Conservation (phyloP, 2,888 invertebrate genomes). For the Galeopsomyia nigrocyanea region DNA sequence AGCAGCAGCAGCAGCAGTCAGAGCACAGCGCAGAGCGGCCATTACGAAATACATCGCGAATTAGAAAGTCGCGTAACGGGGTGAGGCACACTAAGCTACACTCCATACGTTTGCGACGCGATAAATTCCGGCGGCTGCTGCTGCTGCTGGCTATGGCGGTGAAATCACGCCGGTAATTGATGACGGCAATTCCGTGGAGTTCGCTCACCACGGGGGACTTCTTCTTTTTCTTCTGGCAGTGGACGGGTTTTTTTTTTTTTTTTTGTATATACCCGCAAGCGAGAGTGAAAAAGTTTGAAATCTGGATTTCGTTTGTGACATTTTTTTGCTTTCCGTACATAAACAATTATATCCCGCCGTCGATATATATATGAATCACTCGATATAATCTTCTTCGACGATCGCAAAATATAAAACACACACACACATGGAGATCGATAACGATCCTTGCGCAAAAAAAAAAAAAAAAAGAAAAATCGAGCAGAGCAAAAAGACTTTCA, state of each 20-base stretch:
- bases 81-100: slow-evolving; percentile 21
- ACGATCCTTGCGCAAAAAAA: no score
- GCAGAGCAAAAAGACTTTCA: slow-evolving; percentile 23
- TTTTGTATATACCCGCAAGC: slow-evolving; percentile 16
- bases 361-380: no score
- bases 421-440: no score
- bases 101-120: slow-evolving; percentile 18
- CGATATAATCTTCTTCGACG: no score
- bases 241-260: no score
- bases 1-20: neutral
- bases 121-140: slow-evolving; percentile 32
- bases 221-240: neutral
- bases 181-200: slow-evolving; percentile 52
- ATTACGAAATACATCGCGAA: slow-evolving; percentile 32
- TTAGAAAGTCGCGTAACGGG: slow-evolving; percentile 31
- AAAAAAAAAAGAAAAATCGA: slow-evolving; percentile 12
- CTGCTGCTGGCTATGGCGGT: neutral
- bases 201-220: slow-evolving; percentile 48
- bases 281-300: neutral
- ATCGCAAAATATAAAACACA: no score
- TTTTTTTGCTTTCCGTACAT: no score
- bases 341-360: no score
- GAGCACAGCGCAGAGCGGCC: neutral
- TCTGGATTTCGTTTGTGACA: no score
- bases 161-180: slow-evolving; percentile 52